phyloP scores from a whole-genome alignment of 2,888 invertebrate species.

The Luperina testacea region DNA sequence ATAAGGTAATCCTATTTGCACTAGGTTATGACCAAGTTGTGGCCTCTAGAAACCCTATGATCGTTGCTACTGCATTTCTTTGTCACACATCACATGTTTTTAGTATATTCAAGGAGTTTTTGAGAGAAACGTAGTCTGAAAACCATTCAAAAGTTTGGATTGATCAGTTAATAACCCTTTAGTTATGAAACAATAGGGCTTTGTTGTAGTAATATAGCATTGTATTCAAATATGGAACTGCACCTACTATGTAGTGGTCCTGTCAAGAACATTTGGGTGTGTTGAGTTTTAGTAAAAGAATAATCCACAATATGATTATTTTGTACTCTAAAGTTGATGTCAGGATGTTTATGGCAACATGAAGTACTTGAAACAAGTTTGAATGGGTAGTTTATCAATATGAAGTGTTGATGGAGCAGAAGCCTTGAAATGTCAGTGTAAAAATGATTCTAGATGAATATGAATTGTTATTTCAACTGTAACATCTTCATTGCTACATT shows the following conservation, averaged over 20 bases:
- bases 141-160: slow-evolving; percentile 14
- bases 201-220: slow-evolving; percentile 48
- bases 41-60: slow-evolving; percentile 73
- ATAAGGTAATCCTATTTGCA: slow-evolving; percentile 70
- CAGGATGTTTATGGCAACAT: background rate
- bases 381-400: slow-evolving; percentile 5
- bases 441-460: background rate
- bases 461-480: background rate
- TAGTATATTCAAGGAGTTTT: background rate
- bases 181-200: slow-evolving; percentile 54
- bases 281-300: background rate
- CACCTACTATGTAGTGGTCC: slow-evolving; percentile 29
- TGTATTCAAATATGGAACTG: slow-evolving; percentile 56
- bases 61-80: slow-evolving; percentile 57
- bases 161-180: slow-evolving; percentile 9
- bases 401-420: slow-evolving; percentile 4
- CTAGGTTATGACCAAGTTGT: slow-evolving; percentile 74
- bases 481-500: background rate
- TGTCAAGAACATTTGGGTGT: slow-evolving; percentile 30
- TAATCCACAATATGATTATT: too few relatives aligned
- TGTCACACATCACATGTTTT: slow-evolving; percentile 17
- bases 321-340: slow-evolving; percentile 12
- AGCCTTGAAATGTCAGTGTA: slow-evolving; percentile 16
- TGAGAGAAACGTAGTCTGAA: slow-evolving; percentile 20
- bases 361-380: slow-evolving; percentile 1